These are phyloP conservation scores for Lucilia cuprina DNA, from an alignment of 1,140 invertebrate species.

Conservation along the genomic window DNA sequence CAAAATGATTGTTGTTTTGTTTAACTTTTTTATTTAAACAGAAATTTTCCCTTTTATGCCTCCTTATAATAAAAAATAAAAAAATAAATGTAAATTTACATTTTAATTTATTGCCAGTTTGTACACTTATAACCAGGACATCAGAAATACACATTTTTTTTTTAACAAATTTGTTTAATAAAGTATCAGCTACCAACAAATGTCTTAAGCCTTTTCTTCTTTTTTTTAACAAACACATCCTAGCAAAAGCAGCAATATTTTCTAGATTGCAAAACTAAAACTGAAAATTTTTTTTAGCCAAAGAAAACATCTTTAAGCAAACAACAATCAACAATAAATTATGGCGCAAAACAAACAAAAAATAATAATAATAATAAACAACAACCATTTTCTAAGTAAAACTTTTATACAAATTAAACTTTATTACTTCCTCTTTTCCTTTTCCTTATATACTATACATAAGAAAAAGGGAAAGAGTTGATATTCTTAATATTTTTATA, in stretches of 20 bases:
- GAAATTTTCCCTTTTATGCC: background rate
- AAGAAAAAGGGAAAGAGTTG: too few relatives aligned
- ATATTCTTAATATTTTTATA: too few relatives aligned
- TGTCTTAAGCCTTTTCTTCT: background rate
- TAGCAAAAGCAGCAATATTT: background rate
- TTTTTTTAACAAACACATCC: background rate
- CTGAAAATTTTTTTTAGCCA: background rate
- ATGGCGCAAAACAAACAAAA: background rate
- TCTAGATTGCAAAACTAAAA: background rate
- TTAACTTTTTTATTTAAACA: too few relatives aligned
- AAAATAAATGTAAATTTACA: background rate
- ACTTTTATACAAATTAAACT: constrained; percentile 7
- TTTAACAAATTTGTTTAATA: background rate
- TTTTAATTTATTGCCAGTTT: background rate
- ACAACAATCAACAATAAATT: background rate
- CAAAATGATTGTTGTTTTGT: background rate
- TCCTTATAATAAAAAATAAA: background rate
- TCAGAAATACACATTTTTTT: background rate
- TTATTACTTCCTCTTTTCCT: background rate
- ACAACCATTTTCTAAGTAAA: background rate
- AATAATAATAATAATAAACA: background rate
- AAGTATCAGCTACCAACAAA: background rate
- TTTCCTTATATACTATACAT: too few relatives aligned
- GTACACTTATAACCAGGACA: background rate
- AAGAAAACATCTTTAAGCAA: constrained; percentile 1